Evolutionary conservation across 1,140 invertebrate species (phyloP), one percentile per base, ranked within the genome.

Genomic region (Ditylenchus dipsaci): DNA sequence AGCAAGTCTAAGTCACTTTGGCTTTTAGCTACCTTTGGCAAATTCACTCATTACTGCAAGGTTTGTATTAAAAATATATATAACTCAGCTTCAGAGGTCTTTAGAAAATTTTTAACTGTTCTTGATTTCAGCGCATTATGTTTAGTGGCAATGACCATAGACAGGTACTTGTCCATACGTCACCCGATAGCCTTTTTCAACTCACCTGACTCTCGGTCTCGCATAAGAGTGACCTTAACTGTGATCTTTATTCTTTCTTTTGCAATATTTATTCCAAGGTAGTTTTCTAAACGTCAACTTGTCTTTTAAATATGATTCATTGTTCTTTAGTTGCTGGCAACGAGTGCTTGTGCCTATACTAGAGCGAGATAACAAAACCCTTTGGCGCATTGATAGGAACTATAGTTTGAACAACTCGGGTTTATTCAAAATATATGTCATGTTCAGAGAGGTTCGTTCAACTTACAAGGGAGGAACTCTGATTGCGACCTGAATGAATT

Each of bases 101-200:
- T n/a, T n/a, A n/a, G n/a, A 38, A 38, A 38, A 11, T 38, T 38
- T 26, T 11, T 17, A 45, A 53, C 43, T 7, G n/a, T 26, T 11
- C 19, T 30, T 30, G 19, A 47, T 72, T 67, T 67, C 63, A 71
- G 76, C 47, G 72, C 76, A 15, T 42, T 78, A 11, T 81, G 79
- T 47, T 71, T 79, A 17, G 78, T 79, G 15, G 78, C 76, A 1
- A 79, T 79, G 78, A 80, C 78, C 17, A 61, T 80, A 0, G 78
- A 79, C 45, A 61, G 78, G 60, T 79, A 75, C 33, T 47, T 76
- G n/a, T 71, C 68, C 1, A 80, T 80, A 17, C 62, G 61, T n/a
- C 27, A 76, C 65, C 78, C 78, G 0, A 79, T 79, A 29, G 62
- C 61, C 19, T 77, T 78, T 57, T 75, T 73, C 69, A 72, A 74